phyloP scores from a whole-genome alignment of 1,140 invertebrate genomes.

The Cyclina sinensis region DNA sequence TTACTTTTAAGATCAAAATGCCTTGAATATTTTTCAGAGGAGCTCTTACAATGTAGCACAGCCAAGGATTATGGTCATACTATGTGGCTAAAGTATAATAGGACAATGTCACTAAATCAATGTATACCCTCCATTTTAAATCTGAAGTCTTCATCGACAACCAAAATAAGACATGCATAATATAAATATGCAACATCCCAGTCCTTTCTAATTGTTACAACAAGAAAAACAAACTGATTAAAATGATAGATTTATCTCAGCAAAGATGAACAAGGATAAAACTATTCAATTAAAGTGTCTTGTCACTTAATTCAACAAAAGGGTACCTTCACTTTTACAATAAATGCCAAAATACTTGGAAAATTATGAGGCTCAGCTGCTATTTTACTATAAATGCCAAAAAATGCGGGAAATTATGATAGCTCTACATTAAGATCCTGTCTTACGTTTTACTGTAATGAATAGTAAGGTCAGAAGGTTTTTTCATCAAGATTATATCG shows the following conservation, averaged over 20 bases:
- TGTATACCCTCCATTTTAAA: too few species aligned
- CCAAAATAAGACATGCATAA: too few species aligned
- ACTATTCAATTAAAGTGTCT: neutral
- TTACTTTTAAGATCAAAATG: too few species aligned
- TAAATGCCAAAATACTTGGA: conserved; percentile 16
- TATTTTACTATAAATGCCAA: conserved; percentile 33
- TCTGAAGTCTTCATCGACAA: too few species aligned
- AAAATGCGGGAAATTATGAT: conserved; percentile 12
- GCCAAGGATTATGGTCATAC: too few species aligned
- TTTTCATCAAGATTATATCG: conserved; percentile 27
- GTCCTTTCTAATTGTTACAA: too few species aligned
- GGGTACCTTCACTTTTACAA: conserved; percentile 13
- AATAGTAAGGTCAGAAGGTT: conserved; percentile 28
- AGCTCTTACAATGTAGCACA: too few species aligned
- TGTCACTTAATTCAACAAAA: neutral
- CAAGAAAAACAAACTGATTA: too few species aligned
- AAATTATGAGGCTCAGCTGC: neutral
- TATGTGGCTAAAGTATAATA: too few species aligned
- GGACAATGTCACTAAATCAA: too few species aligned
- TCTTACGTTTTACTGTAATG: conserved; percentile 29
- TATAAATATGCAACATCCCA: too few species aligned
- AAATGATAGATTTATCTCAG: neutral
- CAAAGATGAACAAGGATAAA: neutral
- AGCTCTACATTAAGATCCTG: neutral
- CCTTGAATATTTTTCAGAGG: too few species aligned